Percentiles rank a stretch among this genome's conserved stretches.
These are phyloP conservation scores for Petaurus breviceps DNA, from an alignment of 2,113 vertebrate species.

Conservation along the genomic window DNA sequence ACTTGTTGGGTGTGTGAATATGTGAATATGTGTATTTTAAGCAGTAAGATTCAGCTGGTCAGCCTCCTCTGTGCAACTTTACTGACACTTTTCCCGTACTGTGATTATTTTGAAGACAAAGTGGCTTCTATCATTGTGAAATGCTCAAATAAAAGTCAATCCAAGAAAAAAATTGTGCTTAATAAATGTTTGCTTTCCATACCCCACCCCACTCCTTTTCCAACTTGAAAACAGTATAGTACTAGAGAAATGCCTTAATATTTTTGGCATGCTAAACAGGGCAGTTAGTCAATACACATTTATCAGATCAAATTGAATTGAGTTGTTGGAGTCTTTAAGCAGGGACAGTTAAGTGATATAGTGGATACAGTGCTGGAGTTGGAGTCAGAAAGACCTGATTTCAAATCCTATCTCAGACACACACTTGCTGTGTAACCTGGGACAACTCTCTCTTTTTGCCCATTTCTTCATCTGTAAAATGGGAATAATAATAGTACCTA, in stretches of 20 bases:
- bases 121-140: constrained; percentile 78
- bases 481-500: background rate
- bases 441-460: background rate
- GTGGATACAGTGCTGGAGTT: background rate
- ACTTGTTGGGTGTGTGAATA: constrained; percentile 53
- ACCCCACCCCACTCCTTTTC: background rate
- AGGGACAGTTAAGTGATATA: background rate
- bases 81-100: constrained; percentile 70
- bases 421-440: background rate
- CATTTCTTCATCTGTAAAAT: background rate
- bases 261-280: background rate
- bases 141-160: constrained; percentile 75
- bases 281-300: background rate
- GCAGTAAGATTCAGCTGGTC: constrained; percentile 78
- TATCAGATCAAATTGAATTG: background rate
- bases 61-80: constrained; percentile 69
- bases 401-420: background rate
- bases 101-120: constrained; percentile 74
- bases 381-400: background rate
- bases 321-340: background rate
- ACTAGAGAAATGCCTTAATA: background rate
- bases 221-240: background rate
- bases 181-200: background rate
- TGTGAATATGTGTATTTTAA: constrained; percentile 77
- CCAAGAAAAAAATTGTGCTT: background rate